Evolutionary conservation across 1,140 invertebrate genomes (phyloP).

Genomic region (Brachionus rotundiformis): DNA sequence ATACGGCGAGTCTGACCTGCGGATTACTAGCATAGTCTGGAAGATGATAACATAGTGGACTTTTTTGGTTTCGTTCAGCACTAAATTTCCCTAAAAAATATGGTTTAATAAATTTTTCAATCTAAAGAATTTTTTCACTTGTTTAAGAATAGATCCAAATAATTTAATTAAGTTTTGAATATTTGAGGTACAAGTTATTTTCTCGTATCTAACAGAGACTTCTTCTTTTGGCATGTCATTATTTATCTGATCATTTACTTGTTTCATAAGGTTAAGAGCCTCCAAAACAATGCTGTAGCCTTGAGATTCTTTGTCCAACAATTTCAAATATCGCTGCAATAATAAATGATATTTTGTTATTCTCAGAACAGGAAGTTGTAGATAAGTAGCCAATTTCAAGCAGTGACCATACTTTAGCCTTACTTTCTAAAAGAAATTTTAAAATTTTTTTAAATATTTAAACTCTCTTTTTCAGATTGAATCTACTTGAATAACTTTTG

Average conservation of each 20-base stretch:
- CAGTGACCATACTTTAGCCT: conserved; percentile 42
- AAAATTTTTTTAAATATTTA: neutral
- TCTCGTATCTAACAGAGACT: neutral
- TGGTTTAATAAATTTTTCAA: neutral
- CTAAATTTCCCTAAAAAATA: conserved; percentile 36
- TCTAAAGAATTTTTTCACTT: conserved; percentile 7
- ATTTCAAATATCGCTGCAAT: conserved; percentile 36
- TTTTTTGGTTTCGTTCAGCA: conserved; percentile 41
- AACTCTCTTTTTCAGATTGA: too few species aligned
- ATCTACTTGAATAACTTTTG: conserved; percentile 39
- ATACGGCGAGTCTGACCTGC: neutral
- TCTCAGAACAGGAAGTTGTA: conserved; percentile 43
- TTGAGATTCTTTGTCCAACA: conserved; percentile 39
- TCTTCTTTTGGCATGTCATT: conserved; percentile 42
- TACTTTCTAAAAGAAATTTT: neutral
- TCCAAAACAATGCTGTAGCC: neutral
- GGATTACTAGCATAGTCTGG: conserved; percentile 16
- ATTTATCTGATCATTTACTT: conserved; percentile 48
- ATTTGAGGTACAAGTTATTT: conserved; percentile 22
- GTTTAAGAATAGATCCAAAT: conserved; percentile 24
- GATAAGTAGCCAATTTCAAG: conserved; percentile 36
- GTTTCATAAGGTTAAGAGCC: conserved; percentile 38
- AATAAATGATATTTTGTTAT: conserved; percentile 51
- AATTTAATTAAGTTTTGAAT: conserved; percentile 41
- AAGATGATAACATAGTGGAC: conserved; percentile 39